Evolutionary conservation across 2,888 invertebrate genomes (phyloP), one percentile per base, ranked within the genome.

Genomic region (Cyaniris semiargus): DNA sequence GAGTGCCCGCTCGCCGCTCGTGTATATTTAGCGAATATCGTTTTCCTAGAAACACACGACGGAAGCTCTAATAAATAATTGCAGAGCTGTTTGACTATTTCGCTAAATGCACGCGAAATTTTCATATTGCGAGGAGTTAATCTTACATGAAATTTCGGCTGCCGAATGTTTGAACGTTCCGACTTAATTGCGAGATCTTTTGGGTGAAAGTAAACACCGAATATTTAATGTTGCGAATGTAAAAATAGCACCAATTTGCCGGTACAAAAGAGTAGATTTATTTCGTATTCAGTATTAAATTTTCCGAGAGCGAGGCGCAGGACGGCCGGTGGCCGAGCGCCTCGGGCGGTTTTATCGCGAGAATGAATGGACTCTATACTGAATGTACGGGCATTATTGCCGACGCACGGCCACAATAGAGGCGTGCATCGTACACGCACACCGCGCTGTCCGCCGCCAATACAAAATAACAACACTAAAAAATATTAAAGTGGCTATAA

Each of bases 361-460:
- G 87, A 89, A 92, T 93, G 90, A 92, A 92, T 92, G 92, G 90
- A 89, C 84, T 88, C 87, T 90, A 91, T 92, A 91, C 87, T 89
- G 88, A 88, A 89, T 90, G 89, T 89, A 88, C 89, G 89, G 88
- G 89, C 92, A 92, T 15, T 44, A 58, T 71, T 58, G 92, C 92
- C 92, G 92, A 88, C 84, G 87, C 83, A 83, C 83, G 83, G 82
- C 85, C 86, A 86, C 85, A 88, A 66, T 31, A 87, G 88, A 90
- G 84, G 86, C 86, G 85, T 86, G 88, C 87, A 86, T 86, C 86
- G 84, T 66, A 23, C 58, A 58, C 58, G 21, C 58, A n/a, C 58
- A 44, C 44, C 44, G 10, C 44, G 10, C 38, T 38, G 44, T 3
- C 10, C 13, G 8, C n/a, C 21, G 10, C 21, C 60, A 23, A 60